phyloP scores from a whole-genome alignment of 1,140 invertebrate species.

The Mylabris phalerata region DNA sequence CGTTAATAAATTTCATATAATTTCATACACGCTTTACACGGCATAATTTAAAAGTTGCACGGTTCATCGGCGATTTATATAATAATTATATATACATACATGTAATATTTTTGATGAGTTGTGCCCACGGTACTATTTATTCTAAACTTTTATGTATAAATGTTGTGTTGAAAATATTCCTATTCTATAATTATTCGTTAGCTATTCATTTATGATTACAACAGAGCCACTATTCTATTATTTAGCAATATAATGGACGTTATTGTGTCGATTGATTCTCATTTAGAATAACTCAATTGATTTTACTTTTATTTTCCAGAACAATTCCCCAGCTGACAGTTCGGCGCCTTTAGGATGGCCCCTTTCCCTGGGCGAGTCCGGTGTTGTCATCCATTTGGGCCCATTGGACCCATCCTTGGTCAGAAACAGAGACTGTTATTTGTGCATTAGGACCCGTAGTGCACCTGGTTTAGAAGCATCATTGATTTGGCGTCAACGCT shows the following conservation, averaged over 20 bases:
- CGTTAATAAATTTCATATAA: slow-evolving; percentile 4
- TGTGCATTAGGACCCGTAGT: slow-evolving; percentile 30
- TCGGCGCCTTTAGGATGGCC: slow-evolving; percentile 38
- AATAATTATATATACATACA: too few relatives aligned
- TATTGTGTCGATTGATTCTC: neutral
- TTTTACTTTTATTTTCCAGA: slow-evolving; percentile 34
- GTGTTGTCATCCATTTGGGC: slow-evolving; percentile 37
- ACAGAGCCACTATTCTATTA: too few relatives aligned
- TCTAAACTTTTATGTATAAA: too few relatives aligned
- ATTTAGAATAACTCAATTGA: neutral
- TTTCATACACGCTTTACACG: slow-evolving; percentile 3
- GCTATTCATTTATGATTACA: too few relatives aligned
- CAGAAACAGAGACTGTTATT: slow-evolving; percentile 38
- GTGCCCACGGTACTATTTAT: too few relatives aligned
- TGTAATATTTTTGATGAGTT: too few relatives aligned
- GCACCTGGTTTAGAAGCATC: slow-evolving; percentile 35
- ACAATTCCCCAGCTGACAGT: slow-evolving; percentile 27
- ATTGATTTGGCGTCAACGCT: slow-evolving; percentile 34
- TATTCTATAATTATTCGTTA: too few relatives aligned
- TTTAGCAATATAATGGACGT: neutral
- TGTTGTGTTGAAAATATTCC: too few relatives aligned
- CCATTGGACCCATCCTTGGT: slow-evolving; percentile 30
- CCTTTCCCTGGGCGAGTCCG: slow-evolving; percentile 35
- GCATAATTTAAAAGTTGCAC: neutral
- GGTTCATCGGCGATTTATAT: too few relatives aligned